These are phyloP conservation scores for Emmelina monodactyla DNA, from an alignment of 2,888 invertebrate species.

Conservation along the genomic window DNA sequence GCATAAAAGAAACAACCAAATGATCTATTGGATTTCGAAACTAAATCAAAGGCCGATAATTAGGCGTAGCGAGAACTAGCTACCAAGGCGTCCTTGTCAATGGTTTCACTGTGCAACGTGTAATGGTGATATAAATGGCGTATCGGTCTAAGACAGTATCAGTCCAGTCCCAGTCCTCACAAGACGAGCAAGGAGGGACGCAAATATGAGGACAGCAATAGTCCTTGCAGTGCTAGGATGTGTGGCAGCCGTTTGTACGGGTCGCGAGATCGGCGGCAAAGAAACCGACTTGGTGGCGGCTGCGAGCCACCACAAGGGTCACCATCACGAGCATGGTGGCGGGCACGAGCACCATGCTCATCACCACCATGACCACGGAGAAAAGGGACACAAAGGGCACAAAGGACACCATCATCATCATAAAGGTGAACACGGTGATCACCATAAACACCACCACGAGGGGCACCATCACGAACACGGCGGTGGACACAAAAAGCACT, in stretches of 20 bases:
- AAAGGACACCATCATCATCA: constrained; percentile 79
- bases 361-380: constrained; percentile 74
- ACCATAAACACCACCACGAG: constrained; percentile 79
- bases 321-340: constrained; percentile 71
- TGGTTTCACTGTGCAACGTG: constrained; percentile 58
- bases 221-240: constrained; percentile 48
- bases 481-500: constrained; percentile 81
- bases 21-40: constrained; percentile 28
- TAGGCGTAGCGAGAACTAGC: constrained; percentile 41
- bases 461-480: constrained; percentile 80
- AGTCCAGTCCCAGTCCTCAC: constrained; percentile 45
- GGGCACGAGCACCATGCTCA: constrained; percentile 73
- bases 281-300: constrained; percentile 56
- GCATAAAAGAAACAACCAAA: too few species aligned
- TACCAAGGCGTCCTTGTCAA: constrained; percentile 49
- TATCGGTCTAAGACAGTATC: constrained; percentile 32
- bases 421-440: constrained; percentile 78
- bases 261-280: constrained; percentile 40
- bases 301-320: constrained; percentile 51
- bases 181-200: constrained; percentile 34
- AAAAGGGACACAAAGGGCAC: constrained; percentile 81
- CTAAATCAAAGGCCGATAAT: constrained; percentile 28
- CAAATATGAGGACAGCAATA: constrained; percentile 52
- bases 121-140: constrained; percentile 56
- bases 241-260: constrained; percentile 33